Evolutionary conservation across 2,888 invertebrate genomes (phyloP).

Genomic region (Eristalis pertinax): DNA sequence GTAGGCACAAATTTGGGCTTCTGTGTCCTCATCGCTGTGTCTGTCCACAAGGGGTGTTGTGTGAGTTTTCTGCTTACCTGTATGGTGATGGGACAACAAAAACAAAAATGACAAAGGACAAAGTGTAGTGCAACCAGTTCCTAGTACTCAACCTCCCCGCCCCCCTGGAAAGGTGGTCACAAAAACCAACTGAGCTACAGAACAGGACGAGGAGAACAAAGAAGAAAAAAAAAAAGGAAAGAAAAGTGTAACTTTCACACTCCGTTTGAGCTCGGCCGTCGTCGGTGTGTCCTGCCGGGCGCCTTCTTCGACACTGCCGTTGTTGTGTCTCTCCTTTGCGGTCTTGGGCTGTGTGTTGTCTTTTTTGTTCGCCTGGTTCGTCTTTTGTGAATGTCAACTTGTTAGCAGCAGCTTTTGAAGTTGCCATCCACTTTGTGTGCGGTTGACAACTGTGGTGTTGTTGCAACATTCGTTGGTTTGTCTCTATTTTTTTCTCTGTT

Average conservation of each 20-base stretch:
- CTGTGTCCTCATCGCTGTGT: not conserved
- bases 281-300: conserved; percentile 57
- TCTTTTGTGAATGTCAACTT: conserved; percentile 61
- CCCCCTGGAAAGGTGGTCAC: not conserved
- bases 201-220: not conserved
- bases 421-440: conserved; percentile 68
- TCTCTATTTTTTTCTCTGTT: conserved; percentile 30
- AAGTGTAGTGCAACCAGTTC: not conserved
- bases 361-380: conserved; percentile 6
- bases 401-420: conserved; percentile 69
- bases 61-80: not conserved
- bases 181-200: not conserved
- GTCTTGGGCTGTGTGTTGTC: not conserved
- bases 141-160: not conserved
- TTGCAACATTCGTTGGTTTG: conserved; percentile 16
- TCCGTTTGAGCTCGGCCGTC: conserved; percentile 43
- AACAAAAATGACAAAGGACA: conserved; percentile 16
- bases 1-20: not conserved
- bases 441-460: conserved; percentile 67
- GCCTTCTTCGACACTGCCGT: conserved; percentile 36
- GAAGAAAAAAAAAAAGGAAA: conserved; percentile 26
- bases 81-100: conserved; percentile 6
- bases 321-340: not conserved
- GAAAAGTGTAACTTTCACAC: conserved; percentile 68
- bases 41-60: not conserved